Conservation (phyloP, 2,113 vertebrate genomes). For the Bostrychus sinensis region DNA sequence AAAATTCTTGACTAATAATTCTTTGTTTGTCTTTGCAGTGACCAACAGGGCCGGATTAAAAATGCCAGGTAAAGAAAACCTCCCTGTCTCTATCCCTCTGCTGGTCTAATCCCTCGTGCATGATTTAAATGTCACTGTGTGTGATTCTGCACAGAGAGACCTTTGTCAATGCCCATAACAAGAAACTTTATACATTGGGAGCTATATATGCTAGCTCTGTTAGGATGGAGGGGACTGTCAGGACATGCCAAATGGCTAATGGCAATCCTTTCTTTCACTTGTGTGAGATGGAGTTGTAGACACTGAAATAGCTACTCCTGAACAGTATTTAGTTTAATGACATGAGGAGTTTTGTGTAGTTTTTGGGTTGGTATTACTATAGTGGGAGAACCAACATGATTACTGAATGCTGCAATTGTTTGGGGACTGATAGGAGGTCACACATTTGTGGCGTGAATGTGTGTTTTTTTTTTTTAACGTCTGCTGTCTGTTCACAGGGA, state of each 20-base stretch:
- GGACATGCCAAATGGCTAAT: slow-evolving; percentile 19
- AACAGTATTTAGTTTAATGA: no score
- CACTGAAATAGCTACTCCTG: no score
- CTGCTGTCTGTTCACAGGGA: slow-evolving; percentile 79
- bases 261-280: neutral
- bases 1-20: neutral
- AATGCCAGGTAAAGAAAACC: slow-evolving; percentile 88
- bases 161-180: slow-evolving; percentile 25
- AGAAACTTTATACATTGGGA: slow-evolving; percentile 35
- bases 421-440: no score
- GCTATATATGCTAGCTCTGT: slow-evolving; percentile 19
- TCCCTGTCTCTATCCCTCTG: neutral
- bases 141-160: slow-evolving; percentile 19
- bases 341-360: no score
- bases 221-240: slow-evolving; percentile 17
- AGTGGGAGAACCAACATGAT: no score
- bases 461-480: neutral
- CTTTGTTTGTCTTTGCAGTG: slow-evolving; percentile 73
- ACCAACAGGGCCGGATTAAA: slow-evolving; percentile 96
- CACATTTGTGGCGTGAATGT: no score
- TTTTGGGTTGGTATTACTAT: no score
- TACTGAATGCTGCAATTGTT: no score
- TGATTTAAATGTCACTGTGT: slow-evolving; percentile 38
- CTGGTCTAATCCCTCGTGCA: slow-evolving; percentile 7
- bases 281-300: no score